These are phyloP conservation scores for Percina caprodes DNA, from an alignment of 2,113 vertebrate genomes.

Conservation along the genomic window DNA sequence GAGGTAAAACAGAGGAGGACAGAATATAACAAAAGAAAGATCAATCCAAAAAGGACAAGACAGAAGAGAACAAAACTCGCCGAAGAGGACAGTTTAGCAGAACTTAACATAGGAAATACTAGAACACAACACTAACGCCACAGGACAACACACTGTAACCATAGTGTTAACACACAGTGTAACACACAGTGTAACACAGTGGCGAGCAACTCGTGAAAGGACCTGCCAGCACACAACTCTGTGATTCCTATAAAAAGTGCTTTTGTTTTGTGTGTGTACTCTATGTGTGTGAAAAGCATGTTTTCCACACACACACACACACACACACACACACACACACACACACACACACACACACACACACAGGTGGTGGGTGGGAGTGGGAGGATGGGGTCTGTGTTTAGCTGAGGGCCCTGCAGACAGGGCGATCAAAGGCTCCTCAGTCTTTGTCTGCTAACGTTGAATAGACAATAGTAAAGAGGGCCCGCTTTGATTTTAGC, in stretches of 20 bases:
- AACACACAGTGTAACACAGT: not conserved
- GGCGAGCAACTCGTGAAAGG: slow-evolving; percentile 36
- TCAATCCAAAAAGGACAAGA: not conserved
- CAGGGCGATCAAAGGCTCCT: slow-evolving; percentile 83
- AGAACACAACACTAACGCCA: not conserved
- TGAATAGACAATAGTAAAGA: slow-evolving; percentile 82
- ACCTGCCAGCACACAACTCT: slow-evolving; percentile 60
- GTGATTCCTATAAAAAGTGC: slow-evolving; percentile 61
- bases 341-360: slow-evolving; percentile 45
- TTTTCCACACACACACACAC: slow-evolving; percentile 21
- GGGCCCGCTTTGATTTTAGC: slow-evolving; percentile 79
- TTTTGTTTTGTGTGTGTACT: slow-evolving; percentile 48
- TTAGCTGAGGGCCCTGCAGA: slow-evolving; percentile 81
- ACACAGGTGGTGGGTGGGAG: slow-evolving; percentile 77
- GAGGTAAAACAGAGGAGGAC: not conserved
- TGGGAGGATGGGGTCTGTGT: slow-evolving; percentile 79
- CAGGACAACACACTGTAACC: not conserved
- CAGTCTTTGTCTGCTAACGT: slow-evolving; percentile 83
- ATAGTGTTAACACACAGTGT: not conserved
- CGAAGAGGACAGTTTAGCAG: not conserved
- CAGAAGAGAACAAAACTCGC: not conserved
- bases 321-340: slow-evolving; percentile 25
- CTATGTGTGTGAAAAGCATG: slow-evolving; percentile 26
- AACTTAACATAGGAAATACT: not conserved
- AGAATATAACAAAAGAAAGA: not conserved